Conservation (phyloP, 2,113 vertebrate species). For the Collichthys lucidus region DNA sequence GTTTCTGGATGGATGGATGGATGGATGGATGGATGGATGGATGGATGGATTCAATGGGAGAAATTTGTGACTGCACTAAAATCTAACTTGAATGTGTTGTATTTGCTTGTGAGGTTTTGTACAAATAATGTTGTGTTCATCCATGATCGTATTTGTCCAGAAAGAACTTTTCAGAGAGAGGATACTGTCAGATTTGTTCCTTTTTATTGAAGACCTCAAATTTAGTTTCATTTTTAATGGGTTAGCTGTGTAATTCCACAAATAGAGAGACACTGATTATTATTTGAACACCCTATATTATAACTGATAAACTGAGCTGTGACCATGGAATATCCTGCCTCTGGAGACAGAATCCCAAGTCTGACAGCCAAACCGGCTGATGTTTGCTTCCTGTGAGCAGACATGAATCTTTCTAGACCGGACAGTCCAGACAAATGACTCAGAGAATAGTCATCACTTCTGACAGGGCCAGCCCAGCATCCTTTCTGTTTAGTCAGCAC, state of each 20-base stretch:
- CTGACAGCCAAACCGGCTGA: constrained; percentile 35
- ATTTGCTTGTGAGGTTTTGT: background rate
- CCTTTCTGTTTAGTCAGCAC: constrained; percentile 29
- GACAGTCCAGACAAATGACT: constrained; percentile 58
- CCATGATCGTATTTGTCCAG: background rate
- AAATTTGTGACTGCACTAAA: background rate
- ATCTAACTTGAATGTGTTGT: background rate
- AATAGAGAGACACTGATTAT: background rate
- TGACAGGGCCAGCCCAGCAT: constrained; percentile 36
- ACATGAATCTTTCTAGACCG: constrained; percentile 27
- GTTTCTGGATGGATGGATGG: too few relatives aligned
- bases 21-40: too few relatives aligned
- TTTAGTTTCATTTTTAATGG: background rate
- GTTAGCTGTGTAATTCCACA: too few relatives aligned
- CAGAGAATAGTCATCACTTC: constrained; percentile 50
- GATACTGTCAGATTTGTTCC: too few relatives aligned
- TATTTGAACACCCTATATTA: background rate
- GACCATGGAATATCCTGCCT: background rate
- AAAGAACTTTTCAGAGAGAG: background rate
- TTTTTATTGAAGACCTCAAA: background rate
- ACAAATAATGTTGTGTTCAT: background rate
- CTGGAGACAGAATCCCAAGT: background rate
- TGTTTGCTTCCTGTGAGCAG: constrained; percentile 48
- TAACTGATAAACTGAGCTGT: background rate
- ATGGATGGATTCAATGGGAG: too few relatives aligned